These are phyloP conservation scores for Microctenopoma lineatum DNA, from an alignment of 2,797 vertebrate species.

Conservation along the genomic window DNA sequence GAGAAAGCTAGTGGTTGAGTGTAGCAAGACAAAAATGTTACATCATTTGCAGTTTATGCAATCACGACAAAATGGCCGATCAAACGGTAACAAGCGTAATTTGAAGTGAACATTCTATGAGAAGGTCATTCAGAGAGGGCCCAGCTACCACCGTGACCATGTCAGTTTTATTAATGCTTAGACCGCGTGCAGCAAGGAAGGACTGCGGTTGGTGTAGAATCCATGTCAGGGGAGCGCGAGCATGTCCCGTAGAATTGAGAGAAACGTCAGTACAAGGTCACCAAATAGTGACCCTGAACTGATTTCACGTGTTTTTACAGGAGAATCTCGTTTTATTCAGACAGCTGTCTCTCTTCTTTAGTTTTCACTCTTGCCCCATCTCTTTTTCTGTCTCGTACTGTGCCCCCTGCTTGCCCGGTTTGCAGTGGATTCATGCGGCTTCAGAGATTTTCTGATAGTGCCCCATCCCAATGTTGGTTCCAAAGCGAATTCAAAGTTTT, in stretches of 20 bases:
- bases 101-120: constrained; percentile 52
- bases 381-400: constrained; percentile 1
- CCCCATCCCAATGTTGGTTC: neutral
- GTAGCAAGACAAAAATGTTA: neutral
- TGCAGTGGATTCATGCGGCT: neutral
- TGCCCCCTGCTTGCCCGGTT: constrained; percentile 13
- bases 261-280: constrained; percentile 56
- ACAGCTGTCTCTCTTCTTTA: constrained; percentile 11
- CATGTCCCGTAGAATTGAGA: constrained; percentile 44
- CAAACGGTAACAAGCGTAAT: constrained; percentile 35
- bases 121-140: constrained; percentile 45
- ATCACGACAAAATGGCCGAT: constrained; percentile 23
- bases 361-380: neutral
- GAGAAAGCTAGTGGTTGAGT: neutral
- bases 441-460: constrained; percentile 31
- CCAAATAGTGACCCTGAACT: constrained; percentile 30
- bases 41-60: neutral
- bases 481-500: constrained; percentile 25
- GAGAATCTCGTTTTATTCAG: constrained; percentile 18
- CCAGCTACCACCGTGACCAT: constrained; percentile 23
- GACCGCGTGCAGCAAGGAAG: constrained; percentile 44
- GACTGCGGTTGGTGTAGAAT: constrained; percentile 62
- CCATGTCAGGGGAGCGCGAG: constrained; percentile 57
- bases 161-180: constrained; percentile 59
- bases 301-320: constrained; percentile 31